Percentiles rank a stretch among this genome's conserved stretches.
These are phyloP conservation scores for Pygmarrhopalites habei DNA, from an alignment of 1,140 invertebrate species.

Conservation along the genomic window DNA sequence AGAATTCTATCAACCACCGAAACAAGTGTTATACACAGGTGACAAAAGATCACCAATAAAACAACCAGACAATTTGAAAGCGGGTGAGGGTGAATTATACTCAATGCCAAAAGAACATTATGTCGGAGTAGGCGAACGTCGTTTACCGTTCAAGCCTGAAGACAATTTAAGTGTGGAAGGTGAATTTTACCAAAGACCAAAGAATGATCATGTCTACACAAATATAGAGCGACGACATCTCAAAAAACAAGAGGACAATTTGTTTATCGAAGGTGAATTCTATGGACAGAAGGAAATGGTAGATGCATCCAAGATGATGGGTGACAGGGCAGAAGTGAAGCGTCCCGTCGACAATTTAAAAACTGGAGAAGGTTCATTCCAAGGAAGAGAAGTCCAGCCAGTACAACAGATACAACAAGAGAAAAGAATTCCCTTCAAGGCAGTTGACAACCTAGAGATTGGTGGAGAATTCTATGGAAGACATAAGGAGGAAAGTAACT, in stretches of 20 bases:
- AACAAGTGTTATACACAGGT: not conserved
- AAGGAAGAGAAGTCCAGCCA: conserved; percentile 1
- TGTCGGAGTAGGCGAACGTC: conserved; percentile 48
- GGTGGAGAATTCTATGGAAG: conserved; percentile 50
- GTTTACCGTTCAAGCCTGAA: conserved; percentile 49
- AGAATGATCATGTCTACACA: conserved; percentile 55
- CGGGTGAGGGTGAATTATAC: conserved; percentile 50
- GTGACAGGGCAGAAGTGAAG: not conserved
- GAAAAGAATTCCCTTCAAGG: conserved; percentile 52
- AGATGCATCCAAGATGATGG: not conserved
- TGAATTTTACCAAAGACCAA: conserved; percentile 43
- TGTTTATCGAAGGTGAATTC: conserved; percentile 23
- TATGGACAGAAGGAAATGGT: not conserved
- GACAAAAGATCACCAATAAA: conserved; percentile 24
- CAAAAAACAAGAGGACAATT: not conserved
- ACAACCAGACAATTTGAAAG: conserved; percentile 40
- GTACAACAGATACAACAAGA: conserved; percentile 46
- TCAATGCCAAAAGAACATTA: conserved; percentile 35
- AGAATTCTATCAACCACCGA: conserved; percentile 42
- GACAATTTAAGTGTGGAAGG: conserved; percentile 51
- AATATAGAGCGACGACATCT: conserved; percentile 51
- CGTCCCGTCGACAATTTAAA: conserved; percentile 30
- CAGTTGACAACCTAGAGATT: conserved; percentile 49
- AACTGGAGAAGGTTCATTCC: conserved; percentile 26
- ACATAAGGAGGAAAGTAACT: not conserved